Base-by-base conservation (phyloP, 1,140 invertebrate species). In the Heterodera schachtii region DNA sequence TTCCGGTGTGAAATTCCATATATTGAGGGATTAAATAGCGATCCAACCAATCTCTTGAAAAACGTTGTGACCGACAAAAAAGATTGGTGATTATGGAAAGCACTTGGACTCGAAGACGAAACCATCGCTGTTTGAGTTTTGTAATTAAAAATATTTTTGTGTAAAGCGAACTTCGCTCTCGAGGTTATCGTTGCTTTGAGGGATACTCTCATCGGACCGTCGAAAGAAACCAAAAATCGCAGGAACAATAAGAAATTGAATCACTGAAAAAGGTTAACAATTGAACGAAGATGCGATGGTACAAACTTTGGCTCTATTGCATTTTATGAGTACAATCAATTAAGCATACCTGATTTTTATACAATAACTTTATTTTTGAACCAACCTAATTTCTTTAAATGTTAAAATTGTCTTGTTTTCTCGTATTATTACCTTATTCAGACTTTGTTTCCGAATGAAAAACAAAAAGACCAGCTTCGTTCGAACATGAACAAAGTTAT, bases 21-120 rank as follows among this genome's bases (percentile, higher is more conserved):
- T 60, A 69, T 31, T 67, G 64, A 44, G 76, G 76, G 3, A 78
- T 11, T n/a, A 78, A 78, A 16, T 66, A 47, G n/a, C 44, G 47
- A n/a, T 78, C 21, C 21, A 78, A 31, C 76, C 76, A 78, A 16
- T 67, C 52, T 7, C 9, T 13, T 60, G 76, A 64, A 44, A 78
- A 47, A 64, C n/a, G 69, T 19, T 71, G 69, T 41, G 41, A 71
- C 1, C 69, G 69, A 41, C 31, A 9, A 71, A 71, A 46, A 71
- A 71, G 31, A 43, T 11, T 43, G 44, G 31, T 41, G 41, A 71
- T 41, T 43, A 71, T 31, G n/a, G 69, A 71, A 71, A 71, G 44
- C 31, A 71, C 69, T 41, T 71, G 41, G 69, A 71, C 69, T 41
- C 69, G 69, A 41, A 71, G 69, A 3, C 11, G 41, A 19, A 71